A percentile compares a stretch with the other conserved stretches of the same genome.
Evolutionary conservation across 2,113 vertebrate species (phyloP).

Genomic region (Grantiella picta): DNA sequence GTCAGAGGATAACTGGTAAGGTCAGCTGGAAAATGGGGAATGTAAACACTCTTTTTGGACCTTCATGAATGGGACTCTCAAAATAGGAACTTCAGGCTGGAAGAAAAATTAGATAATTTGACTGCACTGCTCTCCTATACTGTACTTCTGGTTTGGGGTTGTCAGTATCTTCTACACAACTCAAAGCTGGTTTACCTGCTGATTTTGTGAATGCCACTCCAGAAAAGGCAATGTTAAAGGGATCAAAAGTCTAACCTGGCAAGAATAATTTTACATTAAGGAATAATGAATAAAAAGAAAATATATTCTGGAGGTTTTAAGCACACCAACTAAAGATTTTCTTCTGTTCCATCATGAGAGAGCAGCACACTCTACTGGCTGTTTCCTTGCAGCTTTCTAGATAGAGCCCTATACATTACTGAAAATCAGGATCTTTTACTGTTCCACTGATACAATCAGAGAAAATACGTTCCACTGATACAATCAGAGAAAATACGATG

Average conservation of each 20-base stretch:
- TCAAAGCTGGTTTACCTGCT: neutral
- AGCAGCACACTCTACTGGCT: constrained; percentile 73
- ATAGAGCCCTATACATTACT: neutral
- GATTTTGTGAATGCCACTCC: neutral
- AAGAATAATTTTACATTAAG: neutral
- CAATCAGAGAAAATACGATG: neutral
- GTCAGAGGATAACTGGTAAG: constrained; percentile 71
- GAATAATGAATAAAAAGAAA: neutral
- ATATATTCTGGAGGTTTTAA: neutral
- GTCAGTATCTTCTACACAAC: neutral
- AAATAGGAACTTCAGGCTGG: constrained; percentile 59
- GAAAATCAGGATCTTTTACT: neutral
- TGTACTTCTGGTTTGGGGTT: neutral
- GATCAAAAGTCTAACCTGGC: neutral
- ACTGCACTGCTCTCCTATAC: neutral
- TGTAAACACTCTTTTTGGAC: constrained; percentile 66
- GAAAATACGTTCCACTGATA: neutral
- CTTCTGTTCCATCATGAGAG: constrained; percentile 28
- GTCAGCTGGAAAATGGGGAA: constrained; percentile 62
- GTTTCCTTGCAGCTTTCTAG: constrained; percentile 16
- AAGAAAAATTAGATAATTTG: constrained; percentile 64
- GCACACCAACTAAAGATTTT: neutral
- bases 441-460: neutral
- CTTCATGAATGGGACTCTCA: constrained; percentile 67
- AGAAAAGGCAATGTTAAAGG: neutral